These are phyloP conservation scores for Cercopithecus petaurista DNA, from an alignment of 2,797 vertebrate genomes.

Conservation along the genomic window DNA sequence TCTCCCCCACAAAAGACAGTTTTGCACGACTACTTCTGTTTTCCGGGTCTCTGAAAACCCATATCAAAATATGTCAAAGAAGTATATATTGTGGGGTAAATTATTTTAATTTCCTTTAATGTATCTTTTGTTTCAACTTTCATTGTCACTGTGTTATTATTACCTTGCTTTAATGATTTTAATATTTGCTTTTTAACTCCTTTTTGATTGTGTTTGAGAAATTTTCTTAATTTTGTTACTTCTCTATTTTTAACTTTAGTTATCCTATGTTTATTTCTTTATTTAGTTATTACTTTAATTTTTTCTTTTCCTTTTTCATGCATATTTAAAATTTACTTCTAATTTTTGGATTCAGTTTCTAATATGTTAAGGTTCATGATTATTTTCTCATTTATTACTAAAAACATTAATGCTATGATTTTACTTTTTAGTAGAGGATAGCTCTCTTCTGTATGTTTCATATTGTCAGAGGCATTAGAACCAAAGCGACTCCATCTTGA, in stretches of 20 bases:
- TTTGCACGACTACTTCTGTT: not conserved
- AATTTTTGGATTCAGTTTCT: not conserved
- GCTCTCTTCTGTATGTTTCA: not conserved
- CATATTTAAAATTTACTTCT: not conserved
- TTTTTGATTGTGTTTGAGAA: not conserved
- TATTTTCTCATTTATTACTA: not conserved
- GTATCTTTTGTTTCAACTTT: not conserved
- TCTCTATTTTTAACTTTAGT: not conserved
- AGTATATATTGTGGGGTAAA: not conserved
- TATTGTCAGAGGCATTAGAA: not conserved
- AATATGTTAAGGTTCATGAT: not conserved
- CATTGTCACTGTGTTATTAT: not conserved
- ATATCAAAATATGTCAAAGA: not conserved
- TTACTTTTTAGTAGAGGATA: not conserved
- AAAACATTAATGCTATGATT: not conserved
- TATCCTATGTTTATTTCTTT: not conserved
- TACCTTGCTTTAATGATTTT: not conserved
- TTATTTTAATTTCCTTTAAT: not conserved
- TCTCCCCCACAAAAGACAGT: not conserved
- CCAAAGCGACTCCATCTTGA: too few relatives aligned
- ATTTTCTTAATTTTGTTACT: not conserved
- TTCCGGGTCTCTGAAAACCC: not conserved
- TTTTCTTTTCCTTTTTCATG: not conserved
- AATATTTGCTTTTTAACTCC: not conserved
- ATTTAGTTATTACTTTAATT: not conserved